phyloP scores from a whole-genome alignment of 2,888 invertebrate species.

The Eumerus sabulonum region DNA sequence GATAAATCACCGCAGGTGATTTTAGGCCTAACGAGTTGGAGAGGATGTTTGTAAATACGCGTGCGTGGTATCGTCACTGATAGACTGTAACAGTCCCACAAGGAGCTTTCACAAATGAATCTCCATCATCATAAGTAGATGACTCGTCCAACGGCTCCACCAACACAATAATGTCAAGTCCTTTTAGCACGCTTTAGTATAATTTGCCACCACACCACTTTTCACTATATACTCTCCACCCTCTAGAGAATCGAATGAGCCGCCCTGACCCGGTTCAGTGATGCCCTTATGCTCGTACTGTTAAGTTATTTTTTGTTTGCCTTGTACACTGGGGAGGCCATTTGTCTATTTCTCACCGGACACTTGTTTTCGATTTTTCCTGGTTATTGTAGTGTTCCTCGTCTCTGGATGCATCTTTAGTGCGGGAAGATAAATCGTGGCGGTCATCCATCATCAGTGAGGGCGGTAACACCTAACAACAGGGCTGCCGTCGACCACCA shows the following conservation, averaged over 20 bases:
- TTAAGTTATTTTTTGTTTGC: conserved; percentile 50
- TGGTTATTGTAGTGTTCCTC: conserved; percentile 51
- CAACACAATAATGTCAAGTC: conserved; percentile 49
- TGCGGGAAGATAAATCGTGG: conserved; percentile 64
- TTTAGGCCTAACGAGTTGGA: neutral
- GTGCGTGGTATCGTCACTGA: conserved; percentile 31
- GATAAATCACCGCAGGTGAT: conserved; percentile 17
- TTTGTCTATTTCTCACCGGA: conserved; percentile 63
- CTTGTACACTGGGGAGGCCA: conserved; percentile 49
- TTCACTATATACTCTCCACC: neutral
- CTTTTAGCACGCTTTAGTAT: conserved; percentile 62
- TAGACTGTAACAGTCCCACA: too few relatives aligned
- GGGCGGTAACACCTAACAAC: conserved; percentile 15
- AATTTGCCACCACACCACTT: conserved; percentile 37
- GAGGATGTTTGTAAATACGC: conserved; percentile 53
- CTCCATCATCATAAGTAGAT: conserved; percentile 46
- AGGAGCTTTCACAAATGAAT: conserved; percentile 62
- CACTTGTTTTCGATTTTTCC: conserved; percentile 63
- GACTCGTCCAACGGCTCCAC: neutral
- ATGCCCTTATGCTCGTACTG: conserved; percentile 32
- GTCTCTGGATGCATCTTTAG: conserved; percentile 47
- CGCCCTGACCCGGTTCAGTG: conserved; percentile 30
- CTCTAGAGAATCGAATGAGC: conserved; percentile 3
- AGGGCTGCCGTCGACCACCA: neutral
- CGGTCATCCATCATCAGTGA: conserved; percentile 65